Evolutionary conservation across 2,113 vertebrate species (phyloP), one percentile per base, ranked within the genome.

Genomic region (Aphyosemion australe): DNA sequence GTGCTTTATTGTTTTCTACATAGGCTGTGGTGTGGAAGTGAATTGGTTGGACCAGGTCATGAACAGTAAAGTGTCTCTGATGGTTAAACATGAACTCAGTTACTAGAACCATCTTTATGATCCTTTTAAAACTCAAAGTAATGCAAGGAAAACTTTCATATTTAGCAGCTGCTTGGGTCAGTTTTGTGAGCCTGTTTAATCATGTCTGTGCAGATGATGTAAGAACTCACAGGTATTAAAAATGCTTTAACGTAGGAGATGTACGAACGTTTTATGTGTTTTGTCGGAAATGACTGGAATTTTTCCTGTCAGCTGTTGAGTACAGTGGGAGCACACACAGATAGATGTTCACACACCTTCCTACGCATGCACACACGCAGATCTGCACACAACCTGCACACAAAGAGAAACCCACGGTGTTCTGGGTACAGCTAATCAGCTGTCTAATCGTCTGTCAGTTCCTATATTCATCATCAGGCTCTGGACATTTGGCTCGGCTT

Each of bases 381-480:
- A 68, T 11, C 61, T 63, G 65, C 66, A 79, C 65, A 65, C 61
- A 42, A 41, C 51, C 12, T 12, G 6, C 64, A 61, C 69, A 70
- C 48, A 26, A 39, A 60, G 46, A 47, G 67, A 65, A 67, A 59
- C 57, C 61, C 78, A 20, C 46, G 50, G 63, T 13, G 21, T 72
- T 72, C 63, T 76, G 76, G 16, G 32, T 61, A 8, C 60, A 81
- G 54, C 72, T 79, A 82, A 87, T 85, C 83, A 87, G 69, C 72
- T 82, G 80, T 83, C 65, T 85, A 79, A 85, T 87, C 65, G 12
- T 79, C 80, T 87, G 80, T 85, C 83, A 72, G 41, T 64, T 78
- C 63, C 48, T 48, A 72, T 85, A 53, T 69, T 66, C 71, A 76
- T 85, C 80, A 84, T 67, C 51, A 45, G 49, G 47, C 43, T 47